phyloP scores from a whole-genome alignment of 1,140 invertebrate species.

The Pseudobourletiella spinata region DNA sequence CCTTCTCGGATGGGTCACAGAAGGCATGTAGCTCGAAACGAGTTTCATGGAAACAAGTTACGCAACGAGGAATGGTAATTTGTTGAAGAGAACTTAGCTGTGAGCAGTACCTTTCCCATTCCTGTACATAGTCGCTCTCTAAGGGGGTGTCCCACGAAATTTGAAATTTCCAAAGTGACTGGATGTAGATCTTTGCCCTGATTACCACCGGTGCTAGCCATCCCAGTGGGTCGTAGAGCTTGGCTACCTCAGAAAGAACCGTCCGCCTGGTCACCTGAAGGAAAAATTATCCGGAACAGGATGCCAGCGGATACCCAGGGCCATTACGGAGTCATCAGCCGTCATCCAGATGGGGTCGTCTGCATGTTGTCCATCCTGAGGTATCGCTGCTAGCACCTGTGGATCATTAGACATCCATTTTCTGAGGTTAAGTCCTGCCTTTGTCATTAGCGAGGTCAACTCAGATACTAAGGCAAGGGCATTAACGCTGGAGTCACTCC shows the following conservation, averaged over 20 bases:
- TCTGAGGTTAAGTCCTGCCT: not conserved
- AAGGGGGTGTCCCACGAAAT: not conserved
- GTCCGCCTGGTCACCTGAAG: conserved; percentile 28
- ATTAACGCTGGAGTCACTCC: conserved; percentile 4
- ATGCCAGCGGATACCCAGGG: conserved; percentile 7
- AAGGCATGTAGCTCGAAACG: conserved; percentile 20
- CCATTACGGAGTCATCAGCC: no score
- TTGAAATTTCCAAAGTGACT: conserved; percentile 27
- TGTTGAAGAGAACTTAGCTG: no score
- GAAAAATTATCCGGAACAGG: conserved; percentile 20
- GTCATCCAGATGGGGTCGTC: no score
- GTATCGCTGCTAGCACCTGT: not conserved
- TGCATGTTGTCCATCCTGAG: no score
- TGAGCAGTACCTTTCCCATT: no score
- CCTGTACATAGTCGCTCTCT: no score
- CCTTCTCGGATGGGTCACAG: conserved; percentile 13
- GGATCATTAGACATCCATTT: conserved; percentile 13
- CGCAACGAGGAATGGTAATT: no score
- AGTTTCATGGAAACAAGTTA: no score
- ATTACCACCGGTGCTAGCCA: conserved; percentile 30
- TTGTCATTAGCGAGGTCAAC: not conserved
- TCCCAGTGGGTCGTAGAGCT: conserved; percentile 17
- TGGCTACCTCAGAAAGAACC: conserved; percentile 11
- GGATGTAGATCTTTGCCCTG: conserved; percentile 37
- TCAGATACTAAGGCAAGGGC: conserved; percentile 23